phyloP scores from a whole-genome alignment of 2,888 invertebrate species.

The Theretra japonica region DNA sequence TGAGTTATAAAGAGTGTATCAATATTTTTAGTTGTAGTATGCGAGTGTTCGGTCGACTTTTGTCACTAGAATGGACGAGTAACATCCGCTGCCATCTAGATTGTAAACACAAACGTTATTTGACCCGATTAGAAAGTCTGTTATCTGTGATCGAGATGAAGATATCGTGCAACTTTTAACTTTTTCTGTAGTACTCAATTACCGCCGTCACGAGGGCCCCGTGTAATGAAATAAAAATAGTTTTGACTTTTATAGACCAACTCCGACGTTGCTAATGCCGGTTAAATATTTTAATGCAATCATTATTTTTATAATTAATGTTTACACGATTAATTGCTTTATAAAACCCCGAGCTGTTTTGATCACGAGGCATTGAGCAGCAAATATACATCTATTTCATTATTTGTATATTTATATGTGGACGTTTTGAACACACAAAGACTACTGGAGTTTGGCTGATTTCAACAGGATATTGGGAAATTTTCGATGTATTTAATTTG shows the following conservation, averaged over 20 bases:
- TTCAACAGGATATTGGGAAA: no score
- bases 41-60: conserved; percentile 60
- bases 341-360: background rate
- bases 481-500: no score
- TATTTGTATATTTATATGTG: background rate
- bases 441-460: no score
- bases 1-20: conserved; percentile 11
- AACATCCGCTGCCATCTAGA: conserved; percentile 71
- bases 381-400: background rate
- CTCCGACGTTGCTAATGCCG: background rate
- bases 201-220: conserved; percentile 49
- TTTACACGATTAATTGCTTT: background rate
- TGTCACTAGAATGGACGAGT: conserved; percentile 49
- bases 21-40: conserved; percentile 33
- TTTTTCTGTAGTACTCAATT: conserved; percentile 52
- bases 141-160: conserved; percentile 73
- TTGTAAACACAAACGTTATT: conserved; percentile 74
- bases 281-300: background rate
- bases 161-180: conserved; percentile 66
- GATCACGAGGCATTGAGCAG: background rate
- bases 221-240: conserved; percentile 44
- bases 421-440: no score
- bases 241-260: conserved; percentile 37
- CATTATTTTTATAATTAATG: conserved; percentile 6
- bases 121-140: conserved; percentile 76